phyloP scores from a whole-genome alignment of 1,140 invertebrate species.

The Sminthurides bifidus region DNA sequence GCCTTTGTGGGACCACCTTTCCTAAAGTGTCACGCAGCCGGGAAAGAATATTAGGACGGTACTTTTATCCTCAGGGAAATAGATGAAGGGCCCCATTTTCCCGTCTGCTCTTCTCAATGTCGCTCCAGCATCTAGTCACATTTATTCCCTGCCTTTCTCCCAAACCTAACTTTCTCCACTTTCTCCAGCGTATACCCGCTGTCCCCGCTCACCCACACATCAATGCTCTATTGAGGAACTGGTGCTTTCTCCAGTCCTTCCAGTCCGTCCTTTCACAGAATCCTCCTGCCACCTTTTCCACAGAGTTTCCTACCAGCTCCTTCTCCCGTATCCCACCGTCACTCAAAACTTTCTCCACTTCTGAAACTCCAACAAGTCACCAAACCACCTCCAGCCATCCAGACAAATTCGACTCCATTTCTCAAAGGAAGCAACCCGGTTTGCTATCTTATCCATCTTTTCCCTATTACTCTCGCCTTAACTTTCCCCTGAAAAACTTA shows the following conservation, averaged over 20 bases:
- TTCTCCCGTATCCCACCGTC: no score
- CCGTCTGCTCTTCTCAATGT: constrained; percentile 11
- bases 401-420: neutral
- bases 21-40: constrained; percentile 27
- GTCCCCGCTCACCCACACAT: no score
- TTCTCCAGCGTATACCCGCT: constrained; percentile 3
- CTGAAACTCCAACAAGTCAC: no score
- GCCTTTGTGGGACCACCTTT: constrained; percentile 32
- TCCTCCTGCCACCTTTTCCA: no score
- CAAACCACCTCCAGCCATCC: no score
- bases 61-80: constrained; percentile 28
- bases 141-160: neutral
- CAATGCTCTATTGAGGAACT: no score
- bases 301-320: no score
- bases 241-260: no score
- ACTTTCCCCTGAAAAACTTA: constrained; percentile 25
- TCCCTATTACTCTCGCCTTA: neutral
- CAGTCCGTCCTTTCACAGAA: no score
- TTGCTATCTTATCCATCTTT: neutral
- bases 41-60: constrained; percentile 28
- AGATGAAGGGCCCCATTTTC: constrained; percentile 23
- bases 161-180: neutral
- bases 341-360: no score
- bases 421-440: neutral
- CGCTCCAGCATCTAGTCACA: neutral